Evolutionary conservation across 1,140 invertebrate genomes (phyloP).

Genomic region (Helicoverpa armigera): DNA sequence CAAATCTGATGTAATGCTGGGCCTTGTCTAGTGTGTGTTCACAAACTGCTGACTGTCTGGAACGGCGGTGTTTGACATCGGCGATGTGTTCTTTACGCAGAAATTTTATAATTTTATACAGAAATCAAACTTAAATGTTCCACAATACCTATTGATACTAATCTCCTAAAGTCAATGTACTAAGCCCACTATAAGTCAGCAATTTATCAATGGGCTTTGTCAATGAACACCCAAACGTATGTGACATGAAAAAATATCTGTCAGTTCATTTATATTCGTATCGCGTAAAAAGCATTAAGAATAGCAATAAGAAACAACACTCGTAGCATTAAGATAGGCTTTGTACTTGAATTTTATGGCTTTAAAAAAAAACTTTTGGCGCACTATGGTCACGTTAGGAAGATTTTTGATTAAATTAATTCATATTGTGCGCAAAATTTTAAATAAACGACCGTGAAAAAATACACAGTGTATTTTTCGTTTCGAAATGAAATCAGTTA

Average conservation of each 20-base stretch:
- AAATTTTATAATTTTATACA: too few relatives aligned
- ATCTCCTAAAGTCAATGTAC: neutral
- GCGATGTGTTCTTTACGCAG: too few relatives aligned
- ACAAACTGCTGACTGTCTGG: too few relatives aligned
- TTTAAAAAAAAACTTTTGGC: neutral
- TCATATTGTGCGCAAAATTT: neutral
- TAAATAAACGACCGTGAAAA: neutral
- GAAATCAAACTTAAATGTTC: neutral
- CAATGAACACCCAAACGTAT: conserved; percentile 10
- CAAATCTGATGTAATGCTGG: too few relatives aligned
- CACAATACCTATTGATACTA: neutral
- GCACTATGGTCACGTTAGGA: neutral
- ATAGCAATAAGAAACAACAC: conserved; percentile 13
- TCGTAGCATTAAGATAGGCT: conserved; percentile 1
- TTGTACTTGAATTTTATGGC: conserved; percentile 3
- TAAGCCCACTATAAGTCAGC: neutral
- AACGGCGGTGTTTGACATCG: too few relatives aligned
- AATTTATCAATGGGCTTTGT: conserved; percentile 34
- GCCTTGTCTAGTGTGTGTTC: too few relatives aligned
- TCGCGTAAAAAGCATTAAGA: conserved; percentile 12
- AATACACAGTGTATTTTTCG: too few relatives aligned
- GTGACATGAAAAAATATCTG: conserved; percentile 6
- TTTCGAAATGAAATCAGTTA: too few relatives aligned
- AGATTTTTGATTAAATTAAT: neutral
- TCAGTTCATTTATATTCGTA: conserved; percentile 6